Percentiles rank a stretch among this genome's conserved stretches.
Evolutionary conservation across 2,113 vertebrate species (phyloP).

Genomic region (Miniopterus natalensis): DNA sequence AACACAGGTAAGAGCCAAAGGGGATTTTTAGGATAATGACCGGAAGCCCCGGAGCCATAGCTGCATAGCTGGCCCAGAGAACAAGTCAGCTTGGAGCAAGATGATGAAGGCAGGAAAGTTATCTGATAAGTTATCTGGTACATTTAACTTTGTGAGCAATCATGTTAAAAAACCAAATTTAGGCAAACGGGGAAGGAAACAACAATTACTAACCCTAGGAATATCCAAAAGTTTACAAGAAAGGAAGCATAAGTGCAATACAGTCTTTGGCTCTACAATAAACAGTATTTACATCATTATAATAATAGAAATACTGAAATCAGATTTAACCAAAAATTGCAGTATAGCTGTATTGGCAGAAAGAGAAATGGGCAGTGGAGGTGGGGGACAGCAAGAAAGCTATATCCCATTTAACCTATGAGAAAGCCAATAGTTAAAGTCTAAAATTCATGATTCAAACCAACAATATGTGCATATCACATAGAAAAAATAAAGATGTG

Average conservation of each 20-base stretch:
- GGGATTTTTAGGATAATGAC: background rate
- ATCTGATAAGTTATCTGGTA: background rate
- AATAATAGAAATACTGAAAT: slow-evolving; percentile 22
- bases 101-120: background rate
- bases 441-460: background rate
- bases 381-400: background rate
- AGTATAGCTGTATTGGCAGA: background rate
- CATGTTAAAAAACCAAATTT: slow-evolving; percentile 3
- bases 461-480: background rate
- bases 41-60: background rate
- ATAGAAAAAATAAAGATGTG: background rate
- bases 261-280: background rate
- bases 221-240: slow-evolving; percentile 17
- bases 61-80: background rate
- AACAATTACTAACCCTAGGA: background rate
- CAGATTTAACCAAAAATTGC: slow-evolving; percentile 29
- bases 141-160: background rate
- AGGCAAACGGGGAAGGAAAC: background rate
- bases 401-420: background rate
- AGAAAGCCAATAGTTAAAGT: slow-evolving; percentile 5
- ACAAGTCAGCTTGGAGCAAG: background rate
- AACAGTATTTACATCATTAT: slow-evolving; percentile 23
- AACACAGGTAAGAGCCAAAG: background rate
- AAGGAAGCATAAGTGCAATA: slow-evolving; percentile 7
- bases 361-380: background rate